Evolutionary conservation across 2,888 invertebrate species (phyloP).

Genomic region (Lasiommata megera): DNA sequence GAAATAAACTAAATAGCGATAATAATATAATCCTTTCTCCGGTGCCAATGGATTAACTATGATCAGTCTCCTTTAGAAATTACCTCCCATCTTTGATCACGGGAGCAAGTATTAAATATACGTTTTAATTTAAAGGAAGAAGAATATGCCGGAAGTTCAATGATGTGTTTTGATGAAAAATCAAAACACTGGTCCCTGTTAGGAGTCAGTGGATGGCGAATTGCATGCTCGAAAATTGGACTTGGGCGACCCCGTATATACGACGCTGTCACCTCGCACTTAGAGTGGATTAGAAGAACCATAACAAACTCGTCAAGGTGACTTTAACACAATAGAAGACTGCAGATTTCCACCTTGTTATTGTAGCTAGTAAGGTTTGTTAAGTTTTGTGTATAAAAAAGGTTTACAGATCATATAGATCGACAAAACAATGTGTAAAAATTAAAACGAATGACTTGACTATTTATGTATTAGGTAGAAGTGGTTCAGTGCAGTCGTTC

Average conservation of each 20-base stretch:
- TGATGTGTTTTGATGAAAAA: constrained; percentile 88
- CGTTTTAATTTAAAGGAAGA: constrained; percentile 83
- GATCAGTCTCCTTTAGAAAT: no score
- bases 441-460: background rate
- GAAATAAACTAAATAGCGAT: no score
- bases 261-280: constrained; percentile 90
- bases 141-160: constrained; percentile 93
- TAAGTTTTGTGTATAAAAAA: constrained; percentile 15
- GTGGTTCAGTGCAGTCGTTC: no score
- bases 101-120: no score
- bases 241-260: constrained; percentile 90
- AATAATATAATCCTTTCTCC: no score
- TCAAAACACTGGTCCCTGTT: constrained; percentile 88
- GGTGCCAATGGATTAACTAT: no score
- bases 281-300: constrained; percentile 92
- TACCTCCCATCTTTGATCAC: no score
- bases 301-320: constrained; percentile 80
- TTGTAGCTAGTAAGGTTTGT: constrained; percentile 4
- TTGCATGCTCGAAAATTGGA: constrained; percentile 90
- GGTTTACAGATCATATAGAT: background rate
- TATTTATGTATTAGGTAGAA: no score
- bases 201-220: constrained; percentile 92
- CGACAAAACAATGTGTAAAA: background rate
- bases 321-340: constrained; percentile 51
- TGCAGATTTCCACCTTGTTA: constrained; percentile 39